These are phyloP conservation scores for Metalampra italica DNA, from an alignment of 2,888 invertebrate genomes.

Conservation along the genomic window DNA sequence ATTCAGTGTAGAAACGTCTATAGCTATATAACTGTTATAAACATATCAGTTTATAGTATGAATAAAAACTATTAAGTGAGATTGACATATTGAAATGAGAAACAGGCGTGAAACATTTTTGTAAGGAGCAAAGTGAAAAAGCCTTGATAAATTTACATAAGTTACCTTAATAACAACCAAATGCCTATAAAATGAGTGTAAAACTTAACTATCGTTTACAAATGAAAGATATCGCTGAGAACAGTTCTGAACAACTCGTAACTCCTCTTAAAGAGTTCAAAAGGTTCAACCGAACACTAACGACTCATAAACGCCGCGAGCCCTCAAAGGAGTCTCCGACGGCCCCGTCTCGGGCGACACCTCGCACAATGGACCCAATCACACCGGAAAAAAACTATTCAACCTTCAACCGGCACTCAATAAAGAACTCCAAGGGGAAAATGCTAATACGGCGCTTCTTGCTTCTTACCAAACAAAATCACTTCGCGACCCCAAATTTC, in stretches of 20 bases:
- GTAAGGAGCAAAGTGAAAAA: too few relatives aligned
- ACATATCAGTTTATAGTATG: too few relatives aligned
- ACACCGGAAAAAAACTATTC: slow-evolving; percentile 66
- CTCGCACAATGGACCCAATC: slow-evolving; percentile 73
- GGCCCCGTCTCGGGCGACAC: slow-evolving; percentile 41
- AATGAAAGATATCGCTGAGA: too few relatives aligned
- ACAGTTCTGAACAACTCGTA: slow-evolving; percentile 7
- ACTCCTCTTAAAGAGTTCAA: slow-evolving; percentile 22
- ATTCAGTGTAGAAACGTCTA: not conserved
- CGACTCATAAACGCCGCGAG: slow-evolving; percentile 21
- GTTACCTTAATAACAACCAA: too few relatives aligned
- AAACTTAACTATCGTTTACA: too few relatives aligned
- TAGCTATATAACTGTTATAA: not conserved
- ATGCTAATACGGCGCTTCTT: slow-evolving; percentile 69
- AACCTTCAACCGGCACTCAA: slow-evolving; percentile 31
- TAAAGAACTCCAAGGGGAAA: slow-evolving; percentile 62
- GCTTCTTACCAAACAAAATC: slow-evolving; percentile 73
- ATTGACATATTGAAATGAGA: too few relatives aligned
- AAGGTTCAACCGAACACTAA: slow-evolving; percentile 29
- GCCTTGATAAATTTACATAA: too few relatives aligned
- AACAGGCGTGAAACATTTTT: too few relatives aligned
- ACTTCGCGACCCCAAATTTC: slow-evolving; percentile 75
- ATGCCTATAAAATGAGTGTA: too few relatives aligned
- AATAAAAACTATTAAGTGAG: too few relatives aligned
- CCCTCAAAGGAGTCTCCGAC: slow-evolving; percentile 43